Percentiles rank a stretch among this genome's conserved stretches.
phyloP scores from a whole-genome alignment of 1,140 invertebrate genomes.

The Ganaspis sp. region DNA sequence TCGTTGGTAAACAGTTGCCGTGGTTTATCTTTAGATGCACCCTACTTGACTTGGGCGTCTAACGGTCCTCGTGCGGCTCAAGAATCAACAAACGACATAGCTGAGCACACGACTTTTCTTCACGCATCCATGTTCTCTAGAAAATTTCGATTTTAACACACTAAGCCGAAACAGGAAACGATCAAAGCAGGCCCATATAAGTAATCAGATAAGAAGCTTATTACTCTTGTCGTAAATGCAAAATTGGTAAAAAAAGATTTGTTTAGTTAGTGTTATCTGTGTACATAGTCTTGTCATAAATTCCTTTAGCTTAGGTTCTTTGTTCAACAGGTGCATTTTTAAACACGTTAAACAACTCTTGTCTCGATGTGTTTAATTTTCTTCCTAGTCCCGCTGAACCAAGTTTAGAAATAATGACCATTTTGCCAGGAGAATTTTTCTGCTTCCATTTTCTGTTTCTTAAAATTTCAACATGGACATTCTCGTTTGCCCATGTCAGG shows the following conservation, averaged over 20 bases:
- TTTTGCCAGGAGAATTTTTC: too few species aligned
- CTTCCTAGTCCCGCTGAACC: too few species aligned
- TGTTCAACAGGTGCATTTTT: constrained; percentile 13
- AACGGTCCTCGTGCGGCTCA: constrained; percentile 45
- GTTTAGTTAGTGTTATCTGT: not conserved
- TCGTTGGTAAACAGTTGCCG: constrained; percentile 59
- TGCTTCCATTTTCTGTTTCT: too few species aligned
- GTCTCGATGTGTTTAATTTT: not conserved
- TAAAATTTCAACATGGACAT: not conserved
- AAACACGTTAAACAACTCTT: not conserved
- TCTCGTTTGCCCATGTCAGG: not conserved
- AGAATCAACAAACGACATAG: constrained; percentile 37
- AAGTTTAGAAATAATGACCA: not conserved
- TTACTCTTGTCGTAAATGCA: constrained; percentile 8
- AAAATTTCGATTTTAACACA: constrained; percentile 6
- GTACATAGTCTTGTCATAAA: not conserved
- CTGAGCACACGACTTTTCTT: constrained; percentile 33
- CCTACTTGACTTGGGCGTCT: constrained; percentile 44
- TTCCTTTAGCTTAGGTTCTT: not conserved
- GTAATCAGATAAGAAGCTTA: constrained; percentile 13
- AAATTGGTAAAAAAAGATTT: not conserved
- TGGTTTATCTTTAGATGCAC: constrained; percentile 56
- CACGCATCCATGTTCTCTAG: constrained; percentile 1
- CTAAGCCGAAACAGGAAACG: not conserved
- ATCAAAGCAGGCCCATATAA: not conserved